phyloP scores from a whole-genome alignment of 1,140 invertebrate species.

The Meloidogyne floridensis region DNA sequence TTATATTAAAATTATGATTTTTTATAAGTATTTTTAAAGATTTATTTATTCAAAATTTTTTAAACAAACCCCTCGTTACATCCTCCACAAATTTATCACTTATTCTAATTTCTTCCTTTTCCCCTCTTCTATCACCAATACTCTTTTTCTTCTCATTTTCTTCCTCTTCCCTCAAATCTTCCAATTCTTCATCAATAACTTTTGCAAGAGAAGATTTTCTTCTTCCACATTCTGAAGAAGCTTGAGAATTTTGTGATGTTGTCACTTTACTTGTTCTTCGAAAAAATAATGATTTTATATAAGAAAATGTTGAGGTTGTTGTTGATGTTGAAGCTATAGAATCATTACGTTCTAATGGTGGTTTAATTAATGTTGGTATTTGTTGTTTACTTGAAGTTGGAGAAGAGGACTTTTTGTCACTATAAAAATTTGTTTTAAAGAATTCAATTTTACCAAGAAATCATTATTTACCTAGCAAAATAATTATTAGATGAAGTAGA shows the following conservation, averaged over 20 bases:
- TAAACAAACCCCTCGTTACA: not conserved
- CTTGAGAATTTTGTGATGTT: slow-evolving; percentile 1
- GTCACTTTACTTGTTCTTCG: slow-evolving; percentile 13
- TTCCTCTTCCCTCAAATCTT: not conserved
- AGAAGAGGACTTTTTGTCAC: not conserved
- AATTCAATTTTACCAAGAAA: too few species aligned
- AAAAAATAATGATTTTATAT: slow-evolving; percentile 19
- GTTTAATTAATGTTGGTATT: not conserved
- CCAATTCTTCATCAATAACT: slow-evolving; percentile 9
- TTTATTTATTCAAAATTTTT: not conserved
- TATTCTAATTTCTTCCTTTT: not conserved
- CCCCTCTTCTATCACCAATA: not conserved
- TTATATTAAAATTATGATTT: too few species aligned
- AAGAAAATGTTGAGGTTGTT: slow-evolving; percentile 14
- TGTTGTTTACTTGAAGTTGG: not conserved
- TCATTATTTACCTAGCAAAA: not conserved
- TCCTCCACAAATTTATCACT: not conserved
- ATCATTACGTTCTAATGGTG: not conserved
- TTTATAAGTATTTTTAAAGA: too few species aligned
- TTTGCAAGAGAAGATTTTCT: slow-evolving; percentile 7
- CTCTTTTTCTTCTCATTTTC: not conserved
- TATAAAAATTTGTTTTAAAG: too few species aligned
- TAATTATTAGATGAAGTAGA: not conserved
- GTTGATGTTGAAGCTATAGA: slow-evolving; percentile 8
- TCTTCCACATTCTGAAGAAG: slow-evolving; percentile 16